A percentile compares a stretch with the other conserved stretches of the same genome.
Conservation (phyloP, 2,888 invertebrate genomes). For the Bursaphelenchus okinawaensis region DNA sequence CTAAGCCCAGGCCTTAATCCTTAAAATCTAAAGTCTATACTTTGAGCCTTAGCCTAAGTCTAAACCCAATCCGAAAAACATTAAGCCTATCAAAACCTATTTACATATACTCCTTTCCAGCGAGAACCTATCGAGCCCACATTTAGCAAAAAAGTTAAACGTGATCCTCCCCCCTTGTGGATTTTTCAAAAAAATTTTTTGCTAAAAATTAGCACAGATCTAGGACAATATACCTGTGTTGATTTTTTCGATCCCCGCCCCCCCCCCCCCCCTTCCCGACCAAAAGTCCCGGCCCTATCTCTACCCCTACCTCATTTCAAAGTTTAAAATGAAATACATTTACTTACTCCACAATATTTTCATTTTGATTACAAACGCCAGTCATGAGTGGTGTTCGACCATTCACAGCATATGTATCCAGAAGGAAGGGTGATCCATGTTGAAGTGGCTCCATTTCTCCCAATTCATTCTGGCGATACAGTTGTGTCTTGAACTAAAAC, state of each 20-base stretch:
- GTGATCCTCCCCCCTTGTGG: no score
- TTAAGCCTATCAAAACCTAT: no score
- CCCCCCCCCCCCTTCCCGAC: neutral
- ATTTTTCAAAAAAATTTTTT: no score
- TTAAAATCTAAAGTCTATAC: no score
- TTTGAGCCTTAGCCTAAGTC: no score
- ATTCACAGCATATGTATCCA: constrained; percentile 50
- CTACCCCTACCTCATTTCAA: neutral
- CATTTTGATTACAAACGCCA: constrained; percentile 28
- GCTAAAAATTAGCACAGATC: no score
- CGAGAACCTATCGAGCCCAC: no score
- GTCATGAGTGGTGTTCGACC: constrained; percentile 56
- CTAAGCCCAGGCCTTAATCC: no score
- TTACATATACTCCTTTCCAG: no score
- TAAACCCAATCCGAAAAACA: no score
- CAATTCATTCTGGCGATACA: neutral
- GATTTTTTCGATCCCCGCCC: neutral
- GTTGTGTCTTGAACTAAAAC: constrained; percentile 8
- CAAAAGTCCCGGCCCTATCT: neutral
- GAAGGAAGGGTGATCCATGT: constrained; percentile 34
- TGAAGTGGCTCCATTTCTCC: constrained; percentile 3
- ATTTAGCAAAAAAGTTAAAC: no score
- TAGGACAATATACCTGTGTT: no score
- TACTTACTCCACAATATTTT: constrained; percentile 62
- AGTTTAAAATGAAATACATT: neutral